Conservation (phyloP, 1,140 invertebrate species). For the Philaenus spumarius region DNA sequence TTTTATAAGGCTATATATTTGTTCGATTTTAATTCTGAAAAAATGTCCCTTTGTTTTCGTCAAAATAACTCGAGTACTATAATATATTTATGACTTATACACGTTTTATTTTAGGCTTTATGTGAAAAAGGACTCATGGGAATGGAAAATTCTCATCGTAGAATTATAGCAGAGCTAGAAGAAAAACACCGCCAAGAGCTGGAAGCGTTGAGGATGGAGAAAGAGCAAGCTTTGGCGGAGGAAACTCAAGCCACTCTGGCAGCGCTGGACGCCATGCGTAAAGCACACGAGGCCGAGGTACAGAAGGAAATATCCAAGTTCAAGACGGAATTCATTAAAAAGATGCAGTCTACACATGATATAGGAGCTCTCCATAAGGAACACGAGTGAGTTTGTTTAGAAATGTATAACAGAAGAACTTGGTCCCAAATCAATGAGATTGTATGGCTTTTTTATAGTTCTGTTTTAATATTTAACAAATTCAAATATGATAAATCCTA, state of each 20-base stretch:
- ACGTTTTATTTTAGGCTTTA: too few species aligned
- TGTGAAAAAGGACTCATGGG: slow-evolving; percentile 80
- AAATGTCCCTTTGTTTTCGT: too few species aligned
- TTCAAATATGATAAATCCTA: too few species aligned
- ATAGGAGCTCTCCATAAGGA: slow-evolving; percentile 48
- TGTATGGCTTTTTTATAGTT: too few species aligned
- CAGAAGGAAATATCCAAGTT: slow-evolving; percentile 80
- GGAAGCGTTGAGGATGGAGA: slow-evolving; percentile 64
- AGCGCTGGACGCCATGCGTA: slow-evolving; percentile 86
- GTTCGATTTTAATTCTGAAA: too few species aligned
- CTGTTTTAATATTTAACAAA: too few species aligned
- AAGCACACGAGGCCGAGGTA: slow-evolving; percentile 87
- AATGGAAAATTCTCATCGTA: slow-evolving; percentile 83
- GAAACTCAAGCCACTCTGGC: slow-evolving; percentile 65
- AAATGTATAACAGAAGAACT: too few species aligned
- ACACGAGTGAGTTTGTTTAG: slow-evolving; percentile 49
- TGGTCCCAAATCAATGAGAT: too few species aligned
- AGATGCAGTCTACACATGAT: slow-evolving; percentile 54
- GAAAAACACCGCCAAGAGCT: slow-evolving; percentile 75
- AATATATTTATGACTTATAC: too few species aligned
- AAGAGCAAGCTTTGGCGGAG: slow-evolving; percentile 81
- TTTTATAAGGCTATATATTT: too few species aligned
- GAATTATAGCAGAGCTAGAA: slow-evolving; percentile 75
- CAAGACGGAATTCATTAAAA: slow-evolving; percentile 75
- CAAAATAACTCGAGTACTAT: too few species aligned